phyloP scores from a whole-genome alignment of 2,888 invertebrate genomes.

The Heliconius sara region DNA sequence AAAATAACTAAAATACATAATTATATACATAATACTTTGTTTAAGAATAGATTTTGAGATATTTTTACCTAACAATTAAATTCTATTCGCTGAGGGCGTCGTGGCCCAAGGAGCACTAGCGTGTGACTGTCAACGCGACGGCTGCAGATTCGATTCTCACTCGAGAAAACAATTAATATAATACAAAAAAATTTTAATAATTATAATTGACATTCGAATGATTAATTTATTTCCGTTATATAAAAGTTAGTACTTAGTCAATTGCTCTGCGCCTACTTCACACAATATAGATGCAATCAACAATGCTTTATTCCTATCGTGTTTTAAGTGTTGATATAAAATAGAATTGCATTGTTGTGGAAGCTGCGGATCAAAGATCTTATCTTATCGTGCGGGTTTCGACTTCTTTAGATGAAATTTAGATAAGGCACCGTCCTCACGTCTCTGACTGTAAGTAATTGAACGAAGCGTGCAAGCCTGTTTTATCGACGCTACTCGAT shows the following conservation, averaged over 20 bases:
- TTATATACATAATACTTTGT: too few relatives aligned
- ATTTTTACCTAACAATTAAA: too few relatives aligned
- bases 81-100: too few relatives aligned
- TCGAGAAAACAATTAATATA: too few relatives aligned
- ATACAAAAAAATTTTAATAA: too few relatives aligned
- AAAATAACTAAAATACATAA: too few relatives aligned
- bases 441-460: conserved; percentile 76
- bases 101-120: too few relatives aligned
- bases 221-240: background rate
- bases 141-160: too few relatives aligned
- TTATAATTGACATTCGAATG: background rate
- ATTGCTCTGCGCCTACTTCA: conserved; percentile 7
- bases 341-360: conserved; percentile 59
- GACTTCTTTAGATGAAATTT: conserved; percentile 75
- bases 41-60: too few relatives aligned
- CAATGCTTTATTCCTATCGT: conserved; percentile 60
- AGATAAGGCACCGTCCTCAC: conserved; percentile 68
- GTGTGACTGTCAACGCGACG: too few relatives aligned
- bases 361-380: conserved; percentile 44
- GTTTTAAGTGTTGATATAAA: conserved; percentile 65
- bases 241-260: conserved; percentile 39
- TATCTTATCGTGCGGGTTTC: conserved; percentile 42
- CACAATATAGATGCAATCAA: conserved; percentile 53
- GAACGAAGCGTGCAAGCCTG: conserved; percentile 67
- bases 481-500: conserved; percentile 74